phyloP scores from a whole-genome alignment of 2,888 invertebrate genomes.

The Dyspetes luteomarginatus region DNA sequence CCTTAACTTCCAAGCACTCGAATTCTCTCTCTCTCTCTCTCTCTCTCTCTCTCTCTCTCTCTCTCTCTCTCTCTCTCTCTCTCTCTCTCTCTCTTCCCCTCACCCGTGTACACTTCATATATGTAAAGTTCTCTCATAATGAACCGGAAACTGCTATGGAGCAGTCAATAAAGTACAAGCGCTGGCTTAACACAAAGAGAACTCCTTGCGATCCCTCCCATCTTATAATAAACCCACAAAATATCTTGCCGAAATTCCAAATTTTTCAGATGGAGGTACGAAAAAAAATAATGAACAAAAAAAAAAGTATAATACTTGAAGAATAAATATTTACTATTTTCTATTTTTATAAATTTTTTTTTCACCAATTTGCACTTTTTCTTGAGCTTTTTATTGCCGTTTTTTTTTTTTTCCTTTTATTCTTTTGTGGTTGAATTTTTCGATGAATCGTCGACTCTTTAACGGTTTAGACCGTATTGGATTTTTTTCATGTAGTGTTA shows the following conservation, averaged over 20 bases:
- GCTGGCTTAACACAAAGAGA: background rate
- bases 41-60: background rate
- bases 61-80: background rate
- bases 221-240: too few relatives aligned
- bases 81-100: background rate
- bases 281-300: background rate
- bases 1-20: constrained; percentile 45
- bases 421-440: background rate
- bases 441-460: background rate
- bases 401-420: background rate
- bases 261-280: background rate
- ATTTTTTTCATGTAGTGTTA: background rate
- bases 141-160: background rate
- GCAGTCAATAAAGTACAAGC: background rate
- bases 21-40: background rate
- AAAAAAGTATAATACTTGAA: too few relatives aligned
- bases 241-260: too few relatives aligned
- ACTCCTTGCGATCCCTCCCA: too few relatives aligned
- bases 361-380: too few relatives aligned
- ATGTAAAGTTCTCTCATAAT: background rate
- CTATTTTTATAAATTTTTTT: background rate
- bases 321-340: background rate
- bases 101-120: background rate
- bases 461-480: background rate
- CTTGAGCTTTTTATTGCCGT: background rate